Percentiles rank a stretch among this genome's conserved stretches.
These are phyloP conservation scores for Babylonia areolata DNA, from an alignment of 1,140 invertebrate species.

Conservation along the genomic window DNA sequence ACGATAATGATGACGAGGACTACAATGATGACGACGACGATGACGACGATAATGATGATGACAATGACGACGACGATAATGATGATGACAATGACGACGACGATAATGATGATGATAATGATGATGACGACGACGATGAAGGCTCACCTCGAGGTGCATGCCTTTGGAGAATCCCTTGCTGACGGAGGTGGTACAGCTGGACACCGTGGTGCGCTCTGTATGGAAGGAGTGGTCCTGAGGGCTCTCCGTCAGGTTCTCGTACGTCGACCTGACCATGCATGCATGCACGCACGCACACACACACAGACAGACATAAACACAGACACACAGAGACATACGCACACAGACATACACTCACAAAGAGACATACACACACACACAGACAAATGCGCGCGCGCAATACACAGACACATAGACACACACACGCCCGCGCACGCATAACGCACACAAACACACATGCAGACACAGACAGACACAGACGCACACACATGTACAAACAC, in stretches of 20 bases:
- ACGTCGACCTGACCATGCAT: slow-evolving; percentile 77
- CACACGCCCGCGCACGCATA: neutral
- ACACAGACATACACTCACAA: neutral
- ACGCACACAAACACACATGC: neutral
- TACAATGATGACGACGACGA: too few species aligned
- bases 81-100: too few species aligned
- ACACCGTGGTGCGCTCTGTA: slow-evolving; percentile 76
- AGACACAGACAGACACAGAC: neutral
- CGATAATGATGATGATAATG: too few species aligned
- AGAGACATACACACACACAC: neutral
- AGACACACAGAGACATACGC: neutral
- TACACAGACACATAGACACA: neutral
- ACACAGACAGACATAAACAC: neutral
- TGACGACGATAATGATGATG: too few species aligned
- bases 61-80: too few species aligned
- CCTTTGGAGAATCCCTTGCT: slow-evolving; percentile 77
- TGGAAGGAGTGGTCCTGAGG: slow-evolving; percentile 78
- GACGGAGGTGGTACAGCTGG: slow-evolving; percentile 72
- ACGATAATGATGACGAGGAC: too few species aligned
- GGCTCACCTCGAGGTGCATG: slow-evolving; percentile 70
- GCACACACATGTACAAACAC: neutral
- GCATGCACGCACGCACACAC: slow-evolving; percentile 62
- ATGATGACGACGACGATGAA: too few species aligned
- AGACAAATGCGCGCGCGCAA: neutral
- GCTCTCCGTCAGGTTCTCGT: slow-evolving; percentile 76